Evolutionary conservation across 2,888 invertebrate species (phyloP).

Genomic region (Erpobdella octoculata): DNA sequence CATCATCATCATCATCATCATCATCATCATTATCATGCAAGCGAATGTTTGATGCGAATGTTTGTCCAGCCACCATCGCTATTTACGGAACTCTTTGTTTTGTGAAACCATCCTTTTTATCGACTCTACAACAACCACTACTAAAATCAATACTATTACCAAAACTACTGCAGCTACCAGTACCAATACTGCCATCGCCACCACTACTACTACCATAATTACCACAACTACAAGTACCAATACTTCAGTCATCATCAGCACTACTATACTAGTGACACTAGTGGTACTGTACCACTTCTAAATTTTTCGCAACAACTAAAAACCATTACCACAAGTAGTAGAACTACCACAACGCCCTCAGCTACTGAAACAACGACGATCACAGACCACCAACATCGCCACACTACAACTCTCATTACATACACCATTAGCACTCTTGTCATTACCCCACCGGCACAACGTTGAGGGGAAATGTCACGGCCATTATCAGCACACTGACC

Average conservation of each 20-base stretch:
- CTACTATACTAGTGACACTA: too few relatives aligned
- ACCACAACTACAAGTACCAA: neutral
- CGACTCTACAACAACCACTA: neutral
- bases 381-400: too few relatives aligned
- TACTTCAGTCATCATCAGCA: neutral
- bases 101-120: neutral
- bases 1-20: conserved; percentile 8
- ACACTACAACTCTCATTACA: too few relatives aligned
- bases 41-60: neutral
- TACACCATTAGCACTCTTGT: too few relatives aligned
- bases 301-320: too few relatives aligned
- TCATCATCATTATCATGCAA: neutral
- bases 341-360: neutral
- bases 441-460: too few relatives aligned
- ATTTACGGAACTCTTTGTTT: too few relatives aligned
- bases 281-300: too few relatives aligned
- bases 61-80: neutral
- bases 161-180: neutral
- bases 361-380: neutral
- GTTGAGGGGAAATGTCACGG: too few relatives aligned
- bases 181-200: neutral
- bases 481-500: too few relatives aligned
- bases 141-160: neutral
- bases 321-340: too few relatives aligned
- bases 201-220: neutral